Conservation (phyloP, 2,113 vertebrate genomes). For the Athene cunicularia region DNA sequence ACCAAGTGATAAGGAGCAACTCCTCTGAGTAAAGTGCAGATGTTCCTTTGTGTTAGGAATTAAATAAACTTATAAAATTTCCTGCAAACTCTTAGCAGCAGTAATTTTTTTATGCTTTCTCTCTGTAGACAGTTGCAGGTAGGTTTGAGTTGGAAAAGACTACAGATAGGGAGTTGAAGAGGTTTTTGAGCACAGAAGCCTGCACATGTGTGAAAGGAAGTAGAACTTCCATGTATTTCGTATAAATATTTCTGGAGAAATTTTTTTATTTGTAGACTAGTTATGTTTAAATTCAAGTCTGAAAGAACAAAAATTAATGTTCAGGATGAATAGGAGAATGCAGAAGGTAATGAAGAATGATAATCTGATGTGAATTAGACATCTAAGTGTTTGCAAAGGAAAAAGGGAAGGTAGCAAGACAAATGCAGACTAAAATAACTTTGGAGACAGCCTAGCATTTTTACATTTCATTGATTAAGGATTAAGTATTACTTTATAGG, state of each 20-base stretch:
- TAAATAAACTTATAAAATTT: background rate
- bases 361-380: background rate
- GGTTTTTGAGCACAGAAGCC: background rate
- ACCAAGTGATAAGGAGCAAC: background rate
- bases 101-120: background rate
- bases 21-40: background rate
- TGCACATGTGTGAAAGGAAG: background rate
- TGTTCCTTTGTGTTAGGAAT: background rate
- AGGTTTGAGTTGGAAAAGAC: background rate
- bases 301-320: background rate
- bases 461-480: background rate
- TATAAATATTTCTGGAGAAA: background rate
- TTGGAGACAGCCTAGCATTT: background rate
- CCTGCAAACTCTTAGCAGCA: background rate
- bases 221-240: background rate
- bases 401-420: background rate
- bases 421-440: background rate
- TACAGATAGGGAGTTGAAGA: fast-evolving
- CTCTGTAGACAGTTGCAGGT: background rate
- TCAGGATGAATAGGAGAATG: background rate
- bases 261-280: background rate
- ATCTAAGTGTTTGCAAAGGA: background rate
- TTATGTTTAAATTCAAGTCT: background rate
- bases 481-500: background rate
- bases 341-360: background rate